These are phyloP conservation scores for Tetanocera ferruginea DNA, from an alignment of 2,888 invertebrate species.

Conservation along the genomic window DNA sequence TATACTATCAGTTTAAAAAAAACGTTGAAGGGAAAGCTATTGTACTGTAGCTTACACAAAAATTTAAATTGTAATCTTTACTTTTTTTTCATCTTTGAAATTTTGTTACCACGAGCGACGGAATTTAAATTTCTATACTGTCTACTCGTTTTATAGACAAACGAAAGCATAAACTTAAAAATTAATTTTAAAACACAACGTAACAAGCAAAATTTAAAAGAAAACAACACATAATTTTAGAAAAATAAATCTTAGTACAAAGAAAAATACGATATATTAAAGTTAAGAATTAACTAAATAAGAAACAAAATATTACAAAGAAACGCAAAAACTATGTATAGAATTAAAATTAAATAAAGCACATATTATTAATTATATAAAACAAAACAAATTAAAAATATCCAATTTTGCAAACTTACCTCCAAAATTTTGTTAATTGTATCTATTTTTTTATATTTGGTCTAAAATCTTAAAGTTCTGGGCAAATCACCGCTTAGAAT, in stretches of 20 bases:
- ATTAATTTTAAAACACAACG: neutral
- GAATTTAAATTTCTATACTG: too few relatives aligned
- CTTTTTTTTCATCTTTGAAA: too few relatives aligned
- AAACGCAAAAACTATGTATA: conserved; percentile 27
- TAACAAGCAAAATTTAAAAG: conserved; percentile 12
- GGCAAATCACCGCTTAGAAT: conserved; percentile 23
- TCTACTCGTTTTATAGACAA: too few relatives aligned
- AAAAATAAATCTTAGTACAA: neutral
- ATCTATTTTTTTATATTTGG: conserved; percentile 43
- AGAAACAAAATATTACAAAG: conserved; percentile 21
- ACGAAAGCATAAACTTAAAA: neutral
- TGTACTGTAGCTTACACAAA: too few relatives aligned
- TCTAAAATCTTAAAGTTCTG: conserved; percentile 43
- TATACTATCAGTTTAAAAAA: too few relatives aligned
- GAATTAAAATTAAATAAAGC: conserved; percentile 29
- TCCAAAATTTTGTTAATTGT: conserved; percentile 57
- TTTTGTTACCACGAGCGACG: too few relatives aligned
- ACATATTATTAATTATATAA: conserved; percentile 43
- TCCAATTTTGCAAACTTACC: conserved; percentile 67
- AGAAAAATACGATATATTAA: conserved; percentile 10
- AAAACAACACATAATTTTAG: neutral
- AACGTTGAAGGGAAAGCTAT: too few relatives aligned
- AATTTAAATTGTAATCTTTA: too few relatives aligned
- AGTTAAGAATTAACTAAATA: neutral
- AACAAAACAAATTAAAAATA: conserved; percentile 50